Evolutionary conservation across 2,888 invertebrate species (phyloP), one percentile per base, ranked within the genome.

Genomic region (Epiperipatus broadwayi): DNA sequence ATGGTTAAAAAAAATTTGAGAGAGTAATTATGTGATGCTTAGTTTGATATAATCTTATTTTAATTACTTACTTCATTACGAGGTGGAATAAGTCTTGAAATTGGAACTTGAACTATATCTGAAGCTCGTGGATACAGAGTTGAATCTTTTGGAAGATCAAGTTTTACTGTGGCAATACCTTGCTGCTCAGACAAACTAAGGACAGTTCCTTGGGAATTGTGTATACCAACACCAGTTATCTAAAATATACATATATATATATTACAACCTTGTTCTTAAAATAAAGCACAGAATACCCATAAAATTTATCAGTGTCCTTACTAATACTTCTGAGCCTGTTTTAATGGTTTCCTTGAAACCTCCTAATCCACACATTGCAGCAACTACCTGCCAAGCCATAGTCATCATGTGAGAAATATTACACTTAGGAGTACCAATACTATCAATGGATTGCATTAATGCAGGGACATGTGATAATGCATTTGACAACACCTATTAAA

Each of bases 271-370:
- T n/a, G n/a, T n/a, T n/a, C n/a, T n/a, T n/a, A n/a, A n/a, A 22
- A 12, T 7, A n/a, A 5, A 32, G 14, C 14, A 14, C 29, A 10
- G 8, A 8, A 15, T 15, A 16, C 21, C 5, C 12, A n/a, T 5
- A n/a, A 14, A 34, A 8, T 16, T 12, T 5, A 34, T 4, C 10
- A 15, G 4, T 20, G 31, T 10, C 37, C 45, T 43, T 41, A 56
- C 57, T 50, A 50, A 49, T 20, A 56, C 58, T 41, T 52, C 48
- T 43, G 54, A 55, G 16, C 60, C 60, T 12, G 54, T 52, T 44
- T 57, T 55, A 21, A 59, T 49, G n/a, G 53, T 53, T 46, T 59
- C 58, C n/a, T 52, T 52, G 41, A 59, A 59, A 3, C 58, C 59
- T 14, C 60, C 60, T 3, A 59, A 49, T 2, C 57, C 55, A 41